Base-by-base conservation (phyloP, 2,797 vertebrate species). In the Halcyon leucocephala region DNA sequence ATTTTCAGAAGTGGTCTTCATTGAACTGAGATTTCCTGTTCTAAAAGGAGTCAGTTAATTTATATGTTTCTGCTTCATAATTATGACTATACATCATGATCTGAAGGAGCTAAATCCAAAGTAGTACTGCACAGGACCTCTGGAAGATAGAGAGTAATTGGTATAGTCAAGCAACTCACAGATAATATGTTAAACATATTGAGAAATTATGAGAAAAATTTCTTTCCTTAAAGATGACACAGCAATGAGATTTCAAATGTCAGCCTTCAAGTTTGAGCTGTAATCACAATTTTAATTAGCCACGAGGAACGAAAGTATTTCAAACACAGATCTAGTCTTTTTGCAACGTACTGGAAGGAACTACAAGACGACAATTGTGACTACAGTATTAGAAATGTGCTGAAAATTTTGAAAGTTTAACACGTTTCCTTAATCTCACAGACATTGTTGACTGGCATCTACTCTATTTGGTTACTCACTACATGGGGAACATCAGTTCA, bases 161-260 rank as follows among this genome's bases (percentile, higher is more conserved):
- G 48, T 69, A 89, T 18, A 74, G 31, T 80, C 91, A 51, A 69
- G 42, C 64, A 35, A 72, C 33, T 91, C 39, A 66, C 51, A 51
- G 26, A 70, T 55, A 89, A 57, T 87, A 64, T 22, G 35, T 39
- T 79, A 88, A 95, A 95, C 51, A 83, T 57, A 66, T 44, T 70
- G 74, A 89, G 77, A 95, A 94, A 78, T 72, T 58, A 76, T 91
- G 25, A 93, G 44, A 89, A 95, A 41, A 90, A 66, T 85, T 80
- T 92, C 4, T 83, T 77, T 88, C 29, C 54, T 95, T 89, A 70
- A 88, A 87, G 54, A 90, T 83, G 90, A 87, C 74, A 87, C 26
- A 82, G 71, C 82, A 89, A 65, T 41, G 62, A 69, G n/a, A 93
- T 94, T 95, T 95, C 78, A 96, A 93, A 95, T 96, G 90, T 82